A percentile compares a stretch with the other conserved stretches of the same genome.
phyloP scores from a whole-genome alignment of 1,140 invertebrate genomes.

The Acromyrmex heyeri region DNA sequence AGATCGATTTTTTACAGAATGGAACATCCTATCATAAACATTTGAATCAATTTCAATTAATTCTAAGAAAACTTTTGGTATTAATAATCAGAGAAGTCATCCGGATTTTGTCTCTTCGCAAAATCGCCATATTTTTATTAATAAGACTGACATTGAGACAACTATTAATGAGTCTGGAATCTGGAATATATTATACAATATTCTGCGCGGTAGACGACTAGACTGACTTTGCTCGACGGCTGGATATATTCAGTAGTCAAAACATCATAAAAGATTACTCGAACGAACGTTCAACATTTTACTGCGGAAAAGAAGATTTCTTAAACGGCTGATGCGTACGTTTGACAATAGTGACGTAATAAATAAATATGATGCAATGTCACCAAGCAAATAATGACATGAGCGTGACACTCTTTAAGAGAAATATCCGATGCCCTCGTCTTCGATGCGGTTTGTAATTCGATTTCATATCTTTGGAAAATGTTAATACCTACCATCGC shows the following conservation, averaged over 20 bases:
- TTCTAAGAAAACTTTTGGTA: background rate
- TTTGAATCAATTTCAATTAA: background rate
- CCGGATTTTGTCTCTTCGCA: background rate
- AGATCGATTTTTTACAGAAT: too few relatives aligned
- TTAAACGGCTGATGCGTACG: slow-evolving; percentile 30
- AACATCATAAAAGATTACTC: slow-evolving; percentile 1
- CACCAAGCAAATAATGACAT: background rate
- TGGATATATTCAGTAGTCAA: background rate
- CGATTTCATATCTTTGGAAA: background rate
- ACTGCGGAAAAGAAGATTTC: slow-evolving; percentile 21
- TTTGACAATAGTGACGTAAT: slow-evolving; percentile 40
- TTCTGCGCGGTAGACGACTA: background rate
- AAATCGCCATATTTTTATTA: background rate
- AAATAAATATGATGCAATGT: slow-evolving; percentile 20
- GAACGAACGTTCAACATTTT: background rate
- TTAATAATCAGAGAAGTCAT: background rate
- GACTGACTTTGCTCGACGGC: slow-evolving; percentile 9
- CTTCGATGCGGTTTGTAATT: background rate
- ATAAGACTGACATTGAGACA: background rate
- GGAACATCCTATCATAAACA: too few relatives aligned
- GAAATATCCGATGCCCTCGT: slow-evolving; percentile 11
- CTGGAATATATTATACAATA: background rate
- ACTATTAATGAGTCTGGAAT: background rate
- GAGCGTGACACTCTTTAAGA: background rate
- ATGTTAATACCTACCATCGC: background rate